Evolutionary conservation across 2,888 invertebrate genomes (phyloP).

Genomic region (Conistra vaccinii): DNA sequence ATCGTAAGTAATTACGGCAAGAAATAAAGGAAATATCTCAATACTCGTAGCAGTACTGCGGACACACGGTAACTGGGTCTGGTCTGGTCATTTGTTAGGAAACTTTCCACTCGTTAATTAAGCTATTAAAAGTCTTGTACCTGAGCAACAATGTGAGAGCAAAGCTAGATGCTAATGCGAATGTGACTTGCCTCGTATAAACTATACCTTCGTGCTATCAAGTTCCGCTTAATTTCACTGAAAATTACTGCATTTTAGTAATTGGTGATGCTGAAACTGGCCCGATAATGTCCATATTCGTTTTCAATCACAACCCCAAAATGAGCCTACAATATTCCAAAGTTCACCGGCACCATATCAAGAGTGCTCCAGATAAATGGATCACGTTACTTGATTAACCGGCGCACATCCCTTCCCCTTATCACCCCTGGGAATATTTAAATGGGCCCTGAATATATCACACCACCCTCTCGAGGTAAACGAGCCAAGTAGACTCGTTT

Average conservation of each 20-base stretch:
- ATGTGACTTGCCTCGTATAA: constrained; percentile 45
- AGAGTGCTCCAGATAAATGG: constrained; percentile 90
- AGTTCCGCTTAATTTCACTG: constrained; percentile 12
- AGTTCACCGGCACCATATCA: constrained; percentile 88
- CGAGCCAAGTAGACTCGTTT: constrained; percentile 81
- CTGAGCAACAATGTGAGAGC: constrained; percentile 59
- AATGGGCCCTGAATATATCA: constrained; percentile 89
- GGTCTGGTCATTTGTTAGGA: constrained; percentile 55
- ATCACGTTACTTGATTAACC: constrained; percentile 91
- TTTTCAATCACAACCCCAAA: constrained; percentile 79
- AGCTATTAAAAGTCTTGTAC: constrained; percentile 64
- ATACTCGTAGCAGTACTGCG: constrained; percentile 49
- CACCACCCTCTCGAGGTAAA: constrained; percentile 85
- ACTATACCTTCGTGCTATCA: constrained; percentile 11
- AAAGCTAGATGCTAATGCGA: constrained; percentile 53
- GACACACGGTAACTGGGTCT: constrained; percentile 47
- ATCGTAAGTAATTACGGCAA: constrained; percentile 53
- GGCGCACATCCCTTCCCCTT: constrained; percentile 88
- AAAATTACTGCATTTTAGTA: constrained; percentile 6
- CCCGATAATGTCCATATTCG: constrained; percentile 20
- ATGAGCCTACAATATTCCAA: constrained; percentile 87
- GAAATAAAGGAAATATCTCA: constrained; percentile 67
- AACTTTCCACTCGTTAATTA: constrained; percentile 67
- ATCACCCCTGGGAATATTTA: constrained; percentile 90
- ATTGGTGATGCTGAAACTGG: neutral